Base-by-base conservation (phyloP, 1,140 invertebrate genomes). In the Saccostrea glomerata region DNA sequence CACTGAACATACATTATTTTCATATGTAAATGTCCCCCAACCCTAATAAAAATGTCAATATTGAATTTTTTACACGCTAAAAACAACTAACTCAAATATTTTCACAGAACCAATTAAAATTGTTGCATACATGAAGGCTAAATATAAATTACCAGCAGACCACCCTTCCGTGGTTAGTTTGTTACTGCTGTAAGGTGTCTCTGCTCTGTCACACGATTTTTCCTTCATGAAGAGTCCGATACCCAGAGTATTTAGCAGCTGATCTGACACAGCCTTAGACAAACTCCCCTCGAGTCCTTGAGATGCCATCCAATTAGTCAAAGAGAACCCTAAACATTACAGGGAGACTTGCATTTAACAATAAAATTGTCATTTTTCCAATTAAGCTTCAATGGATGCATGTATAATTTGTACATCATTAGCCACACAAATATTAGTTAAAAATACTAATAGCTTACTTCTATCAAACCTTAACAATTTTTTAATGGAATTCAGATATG, bases 161-260 rank as follows among this genome's bases (percentile, higher is more conserved):
- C 82, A 84, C 13, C 82, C 82, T 54, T 54, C 55, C 3, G 82
- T 54, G 13, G 36, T 84, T 12, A 84, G 82, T 84, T 84, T 84
- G 23, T 84, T 84, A 36, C n/a, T 84, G 82, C 47, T 55, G 25
- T 84, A 84, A 0, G 82, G 82, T 20, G 40, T 9, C 55, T 84
- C 47, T 15, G 47, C 40, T 25, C 82, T 47, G 82, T 84, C 55
- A 84, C 82, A 84, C n/a, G 82, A 54, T n/a, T 12, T 84, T 23
- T 84, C 82, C 25, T 55, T 84, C 47, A 54, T 84, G 2, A 84
- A 84, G 15, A 84, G 40, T 54, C 82, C 82, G 11, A 84, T 54
- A 7, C 82, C 82, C 17, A 84, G 82, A 13, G 40, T 54, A 20
- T 84, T 30, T 54, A 84, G 82, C 23, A 84, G 55, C 20, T 47